Evolutionary conservation across 2,888 invertebrate genomes (phyloP), one percentile per base, ranked within the genome.

Genomic region (Caenorhabditis imperialis): DNA sequence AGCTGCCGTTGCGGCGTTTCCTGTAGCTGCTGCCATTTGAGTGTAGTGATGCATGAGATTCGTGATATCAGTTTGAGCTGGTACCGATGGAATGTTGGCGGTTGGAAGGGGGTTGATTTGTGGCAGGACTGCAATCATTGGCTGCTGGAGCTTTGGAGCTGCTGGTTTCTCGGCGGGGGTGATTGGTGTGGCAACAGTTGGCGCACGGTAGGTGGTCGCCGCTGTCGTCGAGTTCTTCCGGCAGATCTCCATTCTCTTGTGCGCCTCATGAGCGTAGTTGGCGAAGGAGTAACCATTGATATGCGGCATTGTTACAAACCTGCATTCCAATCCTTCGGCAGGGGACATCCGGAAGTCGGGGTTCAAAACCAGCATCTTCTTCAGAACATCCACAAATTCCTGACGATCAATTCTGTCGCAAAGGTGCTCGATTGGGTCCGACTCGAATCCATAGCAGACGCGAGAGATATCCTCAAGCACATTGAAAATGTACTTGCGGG

Each of bases 401-500:
- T 94, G 92, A 74, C 98, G 92, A 90, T 99, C 99, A 27, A 95
- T 94, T 89, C 97, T 97, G 90, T 99, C 99, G 0, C 96, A 96
- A 88, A 97, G 90, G 80, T 97, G 91, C 89, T 99, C 98, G 75
- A 95, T 94, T 25, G 96, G 96, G 90, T 98, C 97, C 84, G 75
- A 65, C 40, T 79, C 77, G 25, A 65, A 62, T 12, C 37, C 50
- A 30, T 69, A 69, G 33, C 77, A 72, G 79, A 90, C 89, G 85
- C 89, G 89, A 47, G 88, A 88, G 89, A 99, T 98, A 89, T 99
- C 99, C 89, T 99, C 99, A 83, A 99, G 91, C 90, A 96, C 96
- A 90, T 98, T 98, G 90, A 99, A 99, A 86, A 99, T 97, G 90
- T 99, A 99, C 90, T 99, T 99, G 87, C 99, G 91, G 4, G 98